Evolutionary conservation across 2,888 invertebrate species (phyloP).

Genomic region (Parnassius glacialis): DNA sequence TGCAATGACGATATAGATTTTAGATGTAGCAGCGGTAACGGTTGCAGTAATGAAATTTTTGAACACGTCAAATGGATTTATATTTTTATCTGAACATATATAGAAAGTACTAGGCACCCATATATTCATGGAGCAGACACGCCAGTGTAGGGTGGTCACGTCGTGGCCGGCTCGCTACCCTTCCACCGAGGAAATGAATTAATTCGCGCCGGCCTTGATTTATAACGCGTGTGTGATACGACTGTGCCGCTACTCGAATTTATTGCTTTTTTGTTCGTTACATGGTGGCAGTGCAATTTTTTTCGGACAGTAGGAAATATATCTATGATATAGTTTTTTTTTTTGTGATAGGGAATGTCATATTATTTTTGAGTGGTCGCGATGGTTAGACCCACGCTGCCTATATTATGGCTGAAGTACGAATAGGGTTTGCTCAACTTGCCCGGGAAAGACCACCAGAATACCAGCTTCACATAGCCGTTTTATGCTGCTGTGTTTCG

Average conservation of each 20-base stretch:
- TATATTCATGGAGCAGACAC: constrained; percentile 18
- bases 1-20: too few relatives aligned
- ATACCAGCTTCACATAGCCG: too few relatives aligned
- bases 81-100: not conserved
- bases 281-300: constrained; percentile 6
- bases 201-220: constrained; percentile 56
- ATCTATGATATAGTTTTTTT: not conserved
- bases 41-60: too few relatives aligned
- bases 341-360: not conserved
- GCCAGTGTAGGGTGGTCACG: constrained; percentile 33
- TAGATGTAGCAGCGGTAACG: too few relatives aligned
- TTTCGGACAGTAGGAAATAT: constrained; percentile 11
- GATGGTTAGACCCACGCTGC: too few relatives aligned
- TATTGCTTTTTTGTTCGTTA: constrained; percentile 36
- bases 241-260: constrained; percentile 34
- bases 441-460: too few relatives aligned
- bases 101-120: constrained; percentile 11
- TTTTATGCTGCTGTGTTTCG: too few relatives aligned
- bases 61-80: too few relatives aligned
- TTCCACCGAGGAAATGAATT: constrained; percentile 56
- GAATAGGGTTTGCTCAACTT: too few relatives aligned
- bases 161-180: constrained; percentile 40
- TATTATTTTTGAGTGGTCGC: too few relatives aligned
- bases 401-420: too few relatives aligned
- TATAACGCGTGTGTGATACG: constrained; percentile 54